Percentiles rank a stretch among this genome's conserved stretches.
phyloP scores from a whole-genome alignment of 2,113 vertebrate genomes.

The Orcinus orca region DNA sequence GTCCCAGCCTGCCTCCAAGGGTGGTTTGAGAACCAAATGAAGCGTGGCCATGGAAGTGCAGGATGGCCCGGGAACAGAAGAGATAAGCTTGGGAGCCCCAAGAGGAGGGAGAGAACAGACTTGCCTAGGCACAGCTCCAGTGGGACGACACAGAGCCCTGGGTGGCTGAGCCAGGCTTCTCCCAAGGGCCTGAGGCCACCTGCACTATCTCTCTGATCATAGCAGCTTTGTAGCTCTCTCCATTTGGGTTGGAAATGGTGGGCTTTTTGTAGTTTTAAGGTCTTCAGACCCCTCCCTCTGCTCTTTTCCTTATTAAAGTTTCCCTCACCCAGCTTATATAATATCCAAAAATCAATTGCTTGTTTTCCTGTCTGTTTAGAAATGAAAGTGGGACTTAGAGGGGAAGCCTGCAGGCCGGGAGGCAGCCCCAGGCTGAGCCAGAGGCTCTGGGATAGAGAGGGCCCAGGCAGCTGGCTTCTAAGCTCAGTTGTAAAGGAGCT shows the following conservation, averaged over 20 bases:
- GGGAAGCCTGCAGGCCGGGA: slow-evolving; percentile 72
- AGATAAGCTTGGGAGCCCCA: not conserved
- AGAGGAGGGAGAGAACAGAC: not conserved
- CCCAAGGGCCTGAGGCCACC: not conserved
- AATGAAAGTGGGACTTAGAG: slow-evolving; percentile 77
- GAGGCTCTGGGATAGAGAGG: slow-evolving; percentile 49
- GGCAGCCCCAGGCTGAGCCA: slow-evolving; percentile 72
- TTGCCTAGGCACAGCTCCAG: not conserved
- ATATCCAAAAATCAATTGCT: slow-evolving; percentile 78
- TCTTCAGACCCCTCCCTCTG: slow-evolving; percentile 53
- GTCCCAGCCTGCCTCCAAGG: not conserved
- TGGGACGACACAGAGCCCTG: not conserved
- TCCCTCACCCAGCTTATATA: slow-evolving; percentile 50
- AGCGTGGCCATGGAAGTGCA: not conserved
- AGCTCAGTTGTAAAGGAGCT: slow-evolving; percentile 27
- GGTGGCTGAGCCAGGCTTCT: not conserved
- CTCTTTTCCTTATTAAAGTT: slow-evolving; percentile 59
- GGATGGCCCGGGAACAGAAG: not conserved
- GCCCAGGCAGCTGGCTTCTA: slow-evolving; percentile 39
- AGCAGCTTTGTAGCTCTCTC: not conserved
- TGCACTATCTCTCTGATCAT: not conserved
- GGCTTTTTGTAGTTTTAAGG: slow-evolving; percentile 55
- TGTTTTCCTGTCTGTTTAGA: slow-evolving; percentile 78
- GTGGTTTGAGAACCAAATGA: not conserved
- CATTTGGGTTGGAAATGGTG: not conserved